A percentile compares a stretch with the other conserved stretches of the same genome.
Evolutionary conservation across 2,797 vertebrate species (phyloP).

Genomic region (Ptychobarbus kaznakovi): DNA sequence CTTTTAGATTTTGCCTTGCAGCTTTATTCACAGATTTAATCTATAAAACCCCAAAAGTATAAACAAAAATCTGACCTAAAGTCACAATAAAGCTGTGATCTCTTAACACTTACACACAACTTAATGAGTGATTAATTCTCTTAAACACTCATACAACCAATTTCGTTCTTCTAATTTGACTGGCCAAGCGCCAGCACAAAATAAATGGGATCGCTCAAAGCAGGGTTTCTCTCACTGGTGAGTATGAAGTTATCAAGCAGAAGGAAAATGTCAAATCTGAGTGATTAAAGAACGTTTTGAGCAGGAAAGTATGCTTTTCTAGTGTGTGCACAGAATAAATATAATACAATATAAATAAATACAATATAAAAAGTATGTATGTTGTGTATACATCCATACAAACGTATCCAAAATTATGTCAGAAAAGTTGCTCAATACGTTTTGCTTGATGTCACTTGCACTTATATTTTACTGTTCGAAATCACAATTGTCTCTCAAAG

Average conservation of each 20-base stretch:
- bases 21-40: background rate
- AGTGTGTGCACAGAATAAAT: background rate
- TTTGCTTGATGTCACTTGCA: background rate
- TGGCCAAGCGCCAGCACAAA: background rate
- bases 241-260: background rate
- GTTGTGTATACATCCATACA: background rate
- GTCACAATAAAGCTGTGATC: background rate
- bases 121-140: background rate
- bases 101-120: background rate
- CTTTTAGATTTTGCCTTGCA: background rate
- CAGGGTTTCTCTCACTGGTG: background rate
- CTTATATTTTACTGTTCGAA: background rate
- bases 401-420: background rate
- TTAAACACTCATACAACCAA: background rate
- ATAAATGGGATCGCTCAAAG: background rate
- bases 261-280: background rate
- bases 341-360: background rate
- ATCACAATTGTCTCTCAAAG: background rate
- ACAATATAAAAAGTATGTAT: background rate
- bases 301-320: background rate
- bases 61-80: background rate
- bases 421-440: background rate
- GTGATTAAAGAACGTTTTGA: background rate
- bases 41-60: background rate
- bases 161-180: background rate